Percentiles rank a stretch among this genome's conserved stretches.
phyloP scores from a whole-genome alignment of 2,888 invertebrate species.

The Sesia bembeciformis region DNA sequence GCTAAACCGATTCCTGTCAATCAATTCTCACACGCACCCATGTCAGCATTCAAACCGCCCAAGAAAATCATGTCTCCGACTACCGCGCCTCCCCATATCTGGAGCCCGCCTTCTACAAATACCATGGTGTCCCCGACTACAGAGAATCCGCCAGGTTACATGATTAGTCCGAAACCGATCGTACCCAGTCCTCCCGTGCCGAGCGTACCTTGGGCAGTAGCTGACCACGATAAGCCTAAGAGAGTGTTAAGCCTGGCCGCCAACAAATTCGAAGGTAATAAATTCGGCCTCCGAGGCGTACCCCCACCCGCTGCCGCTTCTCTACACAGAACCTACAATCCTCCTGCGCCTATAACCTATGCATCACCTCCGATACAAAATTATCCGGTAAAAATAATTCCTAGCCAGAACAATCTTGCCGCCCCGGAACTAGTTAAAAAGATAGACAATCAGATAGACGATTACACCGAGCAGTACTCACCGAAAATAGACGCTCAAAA shows the following conservation, averaged over 20 bases:
- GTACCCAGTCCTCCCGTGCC: constrained; percentile 23
- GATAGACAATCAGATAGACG: constrained; percentile 14
- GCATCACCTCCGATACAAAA: constrained; percentile 12
- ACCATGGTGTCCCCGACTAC: constrained; percentile 35
- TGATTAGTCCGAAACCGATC: constrained; percentile 15
- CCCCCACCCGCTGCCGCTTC: constrained; percentile 11
- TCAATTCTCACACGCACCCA: constrained; percentile 84
- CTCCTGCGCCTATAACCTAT: constrained; percentile 23
- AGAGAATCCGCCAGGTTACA: constrained; percentile 18
- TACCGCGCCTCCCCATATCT: constrained; percentile 41
- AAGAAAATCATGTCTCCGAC: constrained; percentile 54
- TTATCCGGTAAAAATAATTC: constrained; percentile 46
- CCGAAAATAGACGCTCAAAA: constrained; percentile 52
- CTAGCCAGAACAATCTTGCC: constrained; percentile 51
- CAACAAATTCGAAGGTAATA: constrained; percentile 68
- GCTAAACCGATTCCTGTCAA: constrained; percentile 78
- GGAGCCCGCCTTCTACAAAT: constrained; percentile 58
- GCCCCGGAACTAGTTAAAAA: constrained; percentile 59
- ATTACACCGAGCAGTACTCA: constrained; percentile 6
- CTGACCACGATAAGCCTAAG: constrained; percentile 49
- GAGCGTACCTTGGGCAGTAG: constrained; percentile 59
- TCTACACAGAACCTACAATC: constrained; percentile 11
- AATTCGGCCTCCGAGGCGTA: constrained; percentile 10
- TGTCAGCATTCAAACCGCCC: constrained; percentile 83
- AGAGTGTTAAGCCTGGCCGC: constrained; percentile 68